These are phyloP conservation scores for Drosophila ananassae DNA, from an alignment of 1,140 invertebrate genomes.

Conservation along the genomic window DNA sequence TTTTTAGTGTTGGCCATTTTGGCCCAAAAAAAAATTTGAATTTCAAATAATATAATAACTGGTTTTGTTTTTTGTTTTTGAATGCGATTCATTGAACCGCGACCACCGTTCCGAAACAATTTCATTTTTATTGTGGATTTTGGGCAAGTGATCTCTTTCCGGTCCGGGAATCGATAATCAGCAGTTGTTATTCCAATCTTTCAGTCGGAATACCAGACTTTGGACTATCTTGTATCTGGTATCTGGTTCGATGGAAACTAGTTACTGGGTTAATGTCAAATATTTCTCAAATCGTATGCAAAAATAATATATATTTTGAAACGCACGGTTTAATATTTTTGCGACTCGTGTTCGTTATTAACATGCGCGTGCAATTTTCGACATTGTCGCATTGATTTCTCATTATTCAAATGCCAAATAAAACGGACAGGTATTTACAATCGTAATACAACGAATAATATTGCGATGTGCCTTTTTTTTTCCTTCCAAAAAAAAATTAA, in stretches of 20 bases:
- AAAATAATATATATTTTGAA: constrained; percentile 8
- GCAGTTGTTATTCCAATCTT: neutral
- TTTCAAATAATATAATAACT: constrained; percentile 61
- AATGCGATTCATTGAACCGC: constrained; percentile 49
- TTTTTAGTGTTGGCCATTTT: constrained; percentile 12
- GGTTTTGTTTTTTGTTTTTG: constrained; percentile 44
- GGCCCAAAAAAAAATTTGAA: constrained; percentile 52
- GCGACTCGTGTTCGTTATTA: constrained; percentile 30
- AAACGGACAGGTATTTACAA: constrained; percentile 13
- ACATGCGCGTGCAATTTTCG: constrained; percentile 36
- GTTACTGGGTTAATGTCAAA: constrained; percentile 42
- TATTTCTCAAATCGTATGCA: constrained; percentile 28
- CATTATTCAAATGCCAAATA: constrained; percentile 20
- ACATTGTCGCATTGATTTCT: constrained; percentile 40
- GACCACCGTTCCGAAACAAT: constrained; percentile 42
- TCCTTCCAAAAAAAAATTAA: constrained; percentile 50
- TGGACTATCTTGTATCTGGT: constrained; percentile 2
- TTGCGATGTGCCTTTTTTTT: constrained; percentile 11
- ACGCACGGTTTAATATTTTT: constrained; percentile 16
- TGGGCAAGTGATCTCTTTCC: constrained; percentile 23
- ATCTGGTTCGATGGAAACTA: neutral
- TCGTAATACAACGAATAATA: constrained; percentile 12
- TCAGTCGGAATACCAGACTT: constrained; percentile 17
- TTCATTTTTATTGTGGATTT: constrained; percentile 27
- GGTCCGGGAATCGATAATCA: constrained; percentile 2